These are phyloP conservation scores for Clamator glandarius DNA, from an alignment of 2,797 vertebrate genomes.

Conservation along the genomic window DNA sequence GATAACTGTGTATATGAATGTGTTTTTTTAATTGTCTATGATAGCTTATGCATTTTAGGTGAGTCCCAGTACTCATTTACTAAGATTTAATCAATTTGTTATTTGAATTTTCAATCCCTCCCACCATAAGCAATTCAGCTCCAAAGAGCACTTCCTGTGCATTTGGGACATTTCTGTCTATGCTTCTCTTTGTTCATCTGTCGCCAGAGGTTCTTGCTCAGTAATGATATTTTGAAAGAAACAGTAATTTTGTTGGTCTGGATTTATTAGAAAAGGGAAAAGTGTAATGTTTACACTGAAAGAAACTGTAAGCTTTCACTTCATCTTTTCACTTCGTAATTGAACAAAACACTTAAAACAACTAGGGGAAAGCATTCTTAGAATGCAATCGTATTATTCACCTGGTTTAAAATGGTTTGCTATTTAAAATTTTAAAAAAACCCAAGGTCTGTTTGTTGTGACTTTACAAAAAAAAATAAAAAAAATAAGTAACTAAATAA, in stretches of 20 bases:
- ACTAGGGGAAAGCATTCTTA: slow-evolving; percentile 67
- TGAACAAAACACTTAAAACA: slow-evolving; percentile 73
- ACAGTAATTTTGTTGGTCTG: slow-evolving; percentile 60
- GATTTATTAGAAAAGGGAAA: slow-evolving; percentile 74
- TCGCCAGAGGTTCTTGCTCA: slow-evolving; percentile 76
- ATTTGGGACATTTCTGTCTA: slow-evolving; percentile 66
- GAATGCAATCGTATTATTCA: slow-evolving; percentile 74
- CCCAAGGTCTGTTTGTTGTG: slow-evolving; percentile 46
- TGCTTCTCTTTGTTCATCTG: slow-evolving; percentile 71
- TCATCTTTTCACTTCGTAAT: slow-evolving; percentile 70
- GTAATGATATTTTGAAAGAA: slow-evolving; percentile 71
- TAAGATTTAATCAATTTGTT: slow-evolving; percentile 75
- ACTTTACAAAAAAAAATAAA: slow-evolving; percentile 61
- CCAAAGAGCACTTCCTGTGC: slow-evolving; percentile 61
- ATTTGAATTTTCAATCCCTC: slow-evolving; percentile 64
- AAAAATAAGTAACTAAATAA: slow-evolving; percentile 34
- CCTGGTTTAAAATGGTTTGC: slow-evolving; percentile 71
- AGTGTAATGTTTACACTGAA: slow-evolving; percentile 70
- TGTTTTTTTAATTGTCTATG: slow-evolving; percentile 72
- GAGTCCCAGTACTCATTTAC: slow-evolving; percentile 69
- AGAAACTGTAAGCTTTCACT: slow-evolving; percentile 68
- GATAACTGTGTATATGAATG: slow-evolving; percentile 78
- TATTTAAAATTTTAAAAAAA: slow-evolving; percentile 42
- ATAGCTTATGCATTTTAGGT: slow-evolving; percentile 79
- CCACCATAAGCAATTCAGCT: slow-evolving; percentile 64